phyloP scores from a whole-genome alignment of 2,797 vertebrate genomes.

The Sebastes aleutianus region DNA sequence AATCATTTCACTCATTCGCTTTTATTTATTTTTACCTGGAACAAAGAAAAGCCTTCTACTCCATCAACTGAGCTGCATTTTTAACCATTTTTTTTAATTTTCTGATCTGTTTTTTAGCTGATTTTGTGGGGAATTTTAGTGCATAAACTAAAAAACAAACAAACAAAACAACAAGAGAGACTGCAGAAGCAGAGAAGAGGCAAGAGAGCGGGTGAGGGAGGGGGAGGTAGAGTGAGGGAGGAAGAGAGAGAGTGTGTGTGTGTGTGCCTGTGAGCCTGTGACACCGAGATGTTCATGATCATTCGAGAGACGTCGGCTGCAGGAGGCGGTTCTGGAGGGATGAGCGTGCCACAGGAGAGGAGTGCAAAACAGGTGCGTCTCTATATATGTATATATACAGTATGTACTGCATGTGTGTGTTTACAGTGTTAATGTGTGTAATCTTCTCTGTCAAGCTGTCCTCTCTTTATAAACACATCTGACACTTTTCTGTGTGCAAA shows the following conservation, averaged over 20 bases:
- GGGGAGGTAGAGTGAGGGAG: slow-evolving; percentile 38
- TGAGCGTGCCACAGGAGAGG: slow-evolving; percentile 67
- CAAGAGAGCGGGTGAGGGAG: slow-evolving; percentile 43
- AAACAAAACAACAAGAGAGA: background rate
- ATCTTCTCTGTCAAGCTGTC: background rate
- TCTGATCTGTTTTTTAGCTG: background rate
- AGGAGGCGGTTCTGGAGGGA: slow-evolving; percentile 54
- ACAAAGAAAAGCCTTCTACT: background rate
- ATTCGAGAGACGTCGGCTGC: slow-evolving; percentile 78
- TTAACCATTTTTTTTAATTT: background rate
- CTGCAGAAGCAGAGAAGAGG: slow-evolving; percentile 25
- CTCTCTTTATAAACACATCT: background rate
- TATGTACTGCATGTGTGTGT: background rate
- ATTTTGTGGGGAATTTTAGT: background rate
- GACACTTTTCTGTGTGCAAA: background rate
- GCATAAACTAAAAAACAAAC: background rate
- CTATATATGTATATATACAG: background rate
- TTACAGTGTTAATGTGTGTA: background rate
- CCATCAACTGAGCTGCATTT: background rate
- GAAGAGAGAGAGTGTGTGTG: slow-evolving; percentile 18
- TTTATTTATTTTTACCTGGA: background rate
- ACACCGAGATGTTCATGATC: slow-evolving; percentile 83
- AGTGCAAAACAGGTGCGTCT: slow-evolving; percentile 81
- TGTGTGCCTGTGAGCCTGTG: slow-evolving; percentile 39
- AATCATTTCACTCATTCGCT: background rate